These are phyloP conservation scores for Lottia gigantea DNA, from an alignment of 2,888 invertebrate genomes.

Conservation along the genomic window DNA sequence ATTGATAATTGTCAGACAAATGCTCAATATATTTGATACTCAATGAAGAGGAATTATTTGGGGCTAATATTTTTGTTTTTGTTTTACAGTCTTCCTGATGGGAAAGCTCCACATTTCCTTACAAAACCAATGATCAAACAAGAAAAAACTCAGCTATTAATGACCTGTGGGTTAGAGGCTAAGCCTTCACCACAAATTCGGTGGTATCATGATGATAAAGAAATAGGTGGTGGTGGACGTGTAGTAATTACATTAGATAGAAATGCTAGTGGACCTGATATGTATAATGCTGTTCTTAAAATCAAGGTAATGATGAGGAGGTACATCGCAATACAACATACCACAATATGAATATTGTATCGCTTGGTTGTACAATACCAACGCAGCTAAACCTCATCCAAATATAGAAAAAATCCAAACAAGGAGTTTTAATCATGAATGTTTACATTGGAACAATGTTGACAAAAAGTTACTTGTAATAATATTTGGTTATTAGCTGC, in stretches of 20 bases:
- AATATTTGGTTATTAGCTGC: too few relatives aligned
- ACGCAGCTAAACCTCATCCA: too few relatives aligned
- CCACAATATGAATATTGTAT: too few relatives aligned
- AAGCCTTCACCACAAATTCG: conserved; percentile 94
- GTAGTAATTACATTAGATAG: conserved; percentile 92
- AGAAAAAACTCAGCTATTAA: conserved; percentile 85
- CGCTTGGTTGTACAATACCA: too few relatives aligned
- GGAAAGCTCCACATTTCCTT: conserved; percentile 90
- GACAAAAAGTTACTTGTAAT: too few relatives aligned
- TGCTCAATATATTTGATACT: neutral
- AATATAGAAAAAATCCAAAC: too few relatives aligned
- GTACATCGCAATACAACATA: too few relatives aligned
- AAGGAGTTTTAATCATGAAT: too few relatives aligned
- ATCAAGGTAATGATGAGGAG: conserved; percentile 81
- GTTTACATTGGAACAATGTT: too few relatives aligned
- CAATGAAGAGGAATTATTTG: neutral
- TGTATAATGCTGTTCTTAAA: conserved; percentile 90
- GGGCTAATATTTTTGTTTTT: neutral
- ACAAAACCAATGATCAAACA: conserved; percentile 99
- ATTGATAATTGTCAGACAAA: neutral
- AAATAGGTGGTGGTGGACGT: conserved; percentile 82
- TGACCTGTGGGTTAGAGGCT: conserved; percentile 96
- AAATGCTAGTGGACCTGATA: conserved; percentile 84
- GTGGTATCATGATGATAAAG: conserved; percentile 85
- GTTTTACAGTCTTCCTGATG: conserved; percentile 45